Base-by-base conservation (phyloP, 2,113 vertebrate genomes). In the Brachirus orientalis region DNA sequence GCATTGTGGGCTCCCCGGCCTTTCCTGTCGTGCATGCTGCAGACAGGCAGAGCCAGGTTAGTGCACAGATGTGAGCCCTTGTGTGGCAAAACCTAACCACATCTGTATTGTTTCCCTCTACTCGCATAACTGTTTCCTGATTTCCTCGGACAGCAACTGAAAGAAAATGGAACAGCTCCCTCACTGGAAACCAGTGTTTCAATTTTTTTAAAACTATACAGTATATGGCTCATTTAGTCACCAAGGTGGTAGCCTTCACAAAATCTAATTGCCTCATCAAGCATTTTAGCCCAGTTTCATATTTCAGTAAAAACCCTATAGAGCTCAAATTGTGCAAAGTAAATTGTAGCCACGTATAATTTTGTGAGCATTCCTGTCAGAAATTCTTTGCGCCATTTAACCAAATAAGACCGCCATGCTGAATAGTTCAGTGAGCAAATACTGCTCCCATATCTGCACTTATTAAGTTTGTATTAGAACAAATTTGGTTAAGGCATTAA, bases 221-320 rank as follows among this genome's bases (percentile, higher is more conserved):
- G 18, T 69, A 0, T 43, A 78, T 8, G 80, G 72, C 77, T 84
- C 84, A 87, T 87, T 88, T 84, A 84, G 75, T 86, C 83, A 86
- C 80, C 83, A 78, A 46, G 67, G 60, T 33, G 64, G 65, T 77
- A 63, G 40, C 6, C 40, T 12, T 13, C 40, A 43, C 28, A 37
- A 62, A 81, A 45, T 62, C 57, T 86, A 72, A 79, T 77, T 51
- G 53, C 62, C 69, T 54, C 18, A 51, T 69, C 78, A 36, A 72
- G 76, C 55, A 72, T 53, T 80, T 84, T 51, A 77, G 58, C 51
- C 4, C 8, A 47, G 75, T 80, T 79, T 86, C 72, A 86, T 72
- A 84, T 85, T 85, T 90, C 56, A 2, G 47, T 59, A 46, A 72
- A 28, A 86, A 82, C 44, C 56, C 54, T 43, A 20, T 60, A 43